Conservation (phyloP, 2,113 vertebrate genomes). For the Ranitomeya imitator region DNA sequence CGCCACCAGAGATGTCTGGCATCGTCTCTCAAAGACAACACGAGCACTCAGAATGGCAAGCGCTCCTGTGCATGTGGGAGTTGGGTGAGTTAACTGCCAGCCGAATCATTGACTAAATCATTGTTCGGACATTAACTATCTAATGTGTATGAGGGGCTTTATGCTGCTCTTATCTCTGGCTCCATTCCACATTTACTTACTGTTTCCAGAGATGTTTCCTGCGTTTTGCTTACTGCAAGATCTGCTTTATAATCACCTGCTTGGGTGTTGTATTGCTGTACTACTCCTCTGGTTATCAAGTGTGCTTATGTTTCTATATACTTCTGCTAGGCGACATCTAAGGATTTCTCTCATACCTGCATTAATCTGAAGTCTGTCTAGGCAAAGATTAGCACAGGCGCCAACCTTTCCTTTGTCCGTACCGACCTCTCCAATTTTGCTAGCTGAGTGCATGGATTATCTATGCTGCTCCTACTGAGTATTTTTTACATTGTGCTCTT, state of each 20-base stretch:
- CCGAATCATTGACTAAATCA: no score
- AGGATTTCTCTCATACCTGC: background rate
- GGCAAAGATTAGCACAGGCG: background rate
- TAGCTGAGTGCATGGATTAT: background rate
- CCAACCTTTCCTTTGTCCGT: background rate
- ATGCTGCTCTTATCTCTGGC: background rate
- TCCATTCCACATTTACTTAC: background rate
- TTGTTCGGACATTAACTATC: background rate
- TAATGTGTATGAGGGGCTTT: background rate
- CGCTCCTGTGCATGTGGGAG: no score
- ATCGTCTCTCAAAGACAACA: no score
- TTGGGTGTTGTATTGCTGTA: background rate
- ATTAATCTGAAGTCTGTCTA: background rate
- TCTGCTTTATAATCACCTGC: background rate
- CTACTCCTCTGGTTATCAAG: background rate
- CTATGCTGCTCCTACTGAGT: background rate
- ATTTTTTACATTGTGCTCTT: background rate
- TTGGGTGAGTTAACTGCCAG: no score
- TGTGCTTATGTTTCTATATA: background rate
- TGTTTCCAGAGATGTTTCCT: background rate
- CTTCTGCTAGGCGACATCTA: background rate
- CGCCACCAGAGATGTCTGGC: no score
- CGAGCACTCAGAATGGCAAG: no score
- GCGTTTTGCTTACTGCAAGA: background rate
- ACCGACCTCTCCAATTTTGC: background rate